Evolutionary conservation across 2,797 vertebrate genomes (phyloP).

Genomic region (Balearica regulorum): DNA sequence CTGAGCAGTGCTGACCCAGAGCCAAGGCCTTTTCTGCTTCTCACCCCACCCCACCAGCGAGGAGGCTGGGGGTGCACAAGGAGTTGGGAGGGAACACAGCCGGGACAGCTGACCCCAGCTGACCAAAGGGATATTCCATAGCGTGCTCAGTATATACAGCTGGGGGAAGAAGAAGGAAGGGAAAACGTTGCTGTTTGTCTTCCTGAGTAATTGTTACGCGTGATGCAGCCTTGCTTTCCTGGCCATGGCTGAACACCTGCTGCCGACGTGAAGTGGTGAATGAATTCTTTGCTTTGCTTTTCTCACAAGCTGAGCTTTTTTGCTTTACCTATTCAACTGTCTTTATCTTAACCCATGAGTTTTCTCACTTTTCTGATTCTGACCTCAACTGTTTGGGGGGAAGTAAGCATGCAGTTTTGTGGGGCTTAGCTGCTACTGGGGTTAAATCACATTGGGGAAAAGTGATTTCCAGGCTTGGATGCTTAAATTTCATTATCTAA

Average conservation of each 20-base stretch:
- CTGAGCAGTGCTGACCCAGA: neutral
- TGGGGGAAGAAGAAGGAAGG: neutral
- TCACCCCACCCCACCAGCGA: accelerated
- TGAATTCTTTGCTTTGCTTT: neutral
- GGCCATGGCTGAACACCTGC: neutral
- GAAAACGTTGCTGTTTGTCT: neutral
- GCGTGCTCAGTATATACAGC: neutral
- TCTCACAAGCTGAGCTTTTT: accelerated
- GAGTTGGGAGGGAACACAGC: neutral
- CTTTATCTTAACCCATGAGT: neutral
- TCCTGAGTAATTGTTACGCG: neutral
- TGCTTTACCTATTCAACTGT: neutral
- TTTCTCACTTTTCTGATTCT: neutral
- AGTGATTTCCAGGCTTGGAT: neutral
- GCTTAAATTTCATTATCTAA: neutral
- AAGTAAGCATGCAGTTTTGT: neutral
- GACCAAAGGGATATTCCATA: neutral
- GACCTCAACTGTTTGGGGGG: neutral
- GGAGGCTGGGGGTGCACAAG: no score
- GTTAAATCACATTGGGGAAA: neutral
- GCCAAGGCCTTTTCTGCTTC: neutral
- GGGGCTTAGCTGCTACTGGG: neutral
- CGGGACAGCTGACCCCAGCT: neutral
- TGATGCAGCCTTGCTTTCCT: neutral
- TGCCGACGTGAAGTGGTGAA: neutral